Evolutionary conservation across 2,113 vertebrate genomes (phyloP).

Genomic region (Mesembrinibis cayennensis): DNA sequence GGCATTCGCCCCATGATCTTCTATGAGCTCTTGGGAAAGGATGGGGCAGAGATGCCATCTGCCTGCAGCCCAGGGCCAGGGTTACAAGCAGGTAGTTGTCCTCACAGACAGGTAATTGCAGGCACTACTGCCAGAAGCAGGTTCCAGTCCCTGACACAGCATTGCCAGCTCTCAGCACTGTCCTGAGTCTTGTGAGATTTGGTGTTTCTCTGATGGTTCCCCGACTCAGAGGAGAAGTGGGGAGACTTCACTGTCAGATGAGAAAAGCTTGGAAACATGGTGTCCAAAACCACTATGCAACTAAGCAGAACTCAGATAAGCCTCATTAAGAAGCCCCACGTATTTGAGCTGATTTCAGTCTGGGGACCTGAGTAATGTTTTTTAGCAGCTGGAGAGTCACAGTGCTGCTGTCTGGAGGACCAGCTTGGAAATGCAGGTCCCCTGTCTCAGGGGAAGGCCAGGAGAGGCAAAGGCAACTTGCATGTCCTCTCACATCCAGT

Average conservation of each 20-base stretch:
- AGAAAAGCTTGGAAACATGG: not conserved
- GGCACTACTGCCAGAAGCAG: not conserved
- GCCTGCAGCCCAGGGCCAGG: not conserved
- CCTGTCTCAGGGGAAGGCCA: not conserved
- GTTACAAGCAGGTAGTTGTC: not conserved
- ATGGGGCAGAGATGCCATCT: not conserved
- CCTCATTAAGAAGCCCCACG: not conserved
- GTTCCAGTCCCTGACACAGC: not conserved
- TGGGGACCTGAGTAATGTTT: not conserved
- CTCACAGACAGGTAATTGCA: not conserved
- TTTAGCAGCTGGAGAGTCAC: not conserved
- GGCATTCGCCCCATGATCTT: not conserved
- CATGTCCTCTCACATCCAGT: not conserved
- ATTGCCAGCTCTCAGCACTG: not conserved
- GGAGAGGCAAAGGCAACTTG: not conserved
- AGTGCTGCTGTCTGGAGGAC: not conserved
- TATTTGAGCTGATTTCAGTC: not conserved
- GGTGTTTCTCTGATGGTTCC: not conserved
- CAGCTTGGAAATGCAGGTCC: not conserved
- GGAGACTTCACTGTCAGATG: not conserved
- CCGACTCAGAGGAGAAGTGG: fast-evolving
- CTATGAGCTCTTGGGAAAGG: not conserved
- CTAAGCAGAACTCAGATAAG: not conserved
- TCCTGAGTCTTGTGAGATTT: not conserved
- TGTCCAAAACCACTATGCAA: not conserved